Conservation (phyloP, 2,113 vertebrate species). For the Cheilinus undulatus region DNA sequence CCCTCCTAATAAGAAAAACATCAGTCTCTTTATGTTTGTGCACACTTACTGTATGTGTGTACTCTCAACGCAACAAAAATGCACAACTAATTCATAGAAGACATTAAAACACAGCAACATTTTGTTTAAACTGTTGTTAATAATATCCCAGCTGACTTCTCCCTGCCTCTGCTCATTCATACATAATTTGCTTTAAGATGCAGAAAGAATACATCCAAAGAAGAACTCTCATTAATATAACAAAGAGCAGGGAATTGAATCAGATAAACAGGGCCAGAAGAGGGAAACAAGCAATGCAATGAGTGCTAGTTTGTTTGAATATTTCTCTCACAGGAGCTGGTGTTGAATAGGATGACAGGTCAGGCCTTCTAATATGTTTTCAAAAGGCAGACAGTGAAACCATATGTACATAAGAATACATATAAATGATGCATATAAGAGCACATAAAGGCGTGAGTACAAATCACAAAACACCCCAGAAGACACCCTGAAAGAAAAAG, state of each 20-base stretch:
- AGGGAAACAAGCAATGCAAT: conserved; percentile 13
- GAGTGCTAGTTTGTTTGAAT: not conserved
- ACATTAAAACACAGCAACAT: conserved; percentile 19
- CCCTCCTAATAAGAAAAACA: conserved; percentile 47
- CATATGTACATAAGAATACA: no score
- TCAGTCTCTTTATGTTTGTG: not conserved
- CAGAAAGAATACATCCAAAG: conserved; percentile 19
- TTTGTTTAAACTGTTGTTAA: conserved; percentile 40
- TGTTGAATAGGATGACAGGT: not conserved
- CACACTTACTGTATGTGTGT: not conserved
- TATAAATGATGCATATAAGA: conserved; percentile 21
- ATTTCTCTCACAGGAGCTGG: not conserved
- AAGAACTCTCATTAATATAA: conserved; percentile 21
- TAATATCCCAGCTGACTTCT: conserved; percentile 29
- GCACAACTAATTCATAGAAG: conserved; percentile 27
- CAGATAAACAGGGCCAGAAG: conserved; percentile 9
- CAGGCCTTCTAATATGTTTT: no score
- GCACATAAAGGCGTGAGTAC: conserved; percentile 23
- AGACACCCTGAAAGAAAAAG: conserved; percentile 21
- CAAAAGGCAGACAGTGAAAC: no score
- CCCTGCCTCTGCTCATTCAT: conserved; percentile 19
- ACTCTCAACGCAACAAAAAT: conserved; percentile 22
- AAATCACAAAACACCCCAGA: conserved; percentile 50
- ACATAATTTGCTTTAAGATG: conserved; percentile 34
- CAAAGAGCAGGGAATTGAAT: not conserved